Base-by-base conservation (phyloP, 1,140 invertebrate species). In the Procambarus clarkii region DNA sequence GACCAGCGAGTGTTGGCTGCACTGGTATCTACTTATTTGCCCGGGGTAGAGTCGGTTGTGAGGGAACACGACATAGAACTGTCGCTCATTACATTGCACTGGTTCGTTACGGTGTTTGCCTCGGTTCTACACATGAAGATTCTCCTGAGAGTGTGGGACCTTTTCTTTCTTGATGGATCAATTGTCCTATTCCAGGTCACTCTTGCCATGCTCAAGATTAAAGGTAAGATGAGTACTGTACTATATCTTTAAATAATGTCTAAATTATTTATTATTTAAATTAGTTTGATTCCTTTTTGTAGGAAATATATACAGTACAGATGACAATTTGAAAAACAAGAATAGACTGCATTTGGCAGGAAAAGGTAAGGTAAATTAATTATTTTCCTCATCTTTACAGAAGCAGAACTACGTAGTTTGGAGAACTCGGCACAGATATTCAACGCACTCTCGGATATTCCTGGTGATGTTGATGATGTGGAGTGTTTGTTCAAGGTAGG, bases 91-190 rank as follows among this genome's bases (percentile, higher is more conserved):
- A 98, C 98, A 18, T 95, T 99, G 92, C 98, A 99, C 94, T 99
- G 99, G 99, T 99, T 99, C 94, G 95, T 99, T 54, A 99, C 99
- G 2, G 94, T 99, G n/a, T 99, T 99, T 95, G 98, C 98, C 4
- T 99, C 98, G 94, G 98, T 99, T 89, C 97, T 99, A n/a, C 98
- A 99, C 93, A 98, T 99, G 96, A 98, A 98, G 95, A 97, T 99
- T 91, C 95, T 99, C 71, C 95, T 99, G 4, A 95, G 98, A 89
- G 97, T 99, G 92, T 99, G 99, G 99, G 99, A 99, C 95, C 95
- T 99, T 88, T 98, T 99, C 94, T 99, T 99, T 94, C 96, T 97
- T 93, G 97, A 99, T 94, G 99, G 99, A 71, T 98, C 98, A 15
- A 96, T 98, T 91, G 97, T 99, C 78, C 95, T 99, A n/a, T 99